A percentile compares a stretch with the other conserved stretches of the same genome.
Evolutionary conservation across 2,113 vertebrate genomes (phyloP).

Genomic region (Promerops cafer): DNA sequence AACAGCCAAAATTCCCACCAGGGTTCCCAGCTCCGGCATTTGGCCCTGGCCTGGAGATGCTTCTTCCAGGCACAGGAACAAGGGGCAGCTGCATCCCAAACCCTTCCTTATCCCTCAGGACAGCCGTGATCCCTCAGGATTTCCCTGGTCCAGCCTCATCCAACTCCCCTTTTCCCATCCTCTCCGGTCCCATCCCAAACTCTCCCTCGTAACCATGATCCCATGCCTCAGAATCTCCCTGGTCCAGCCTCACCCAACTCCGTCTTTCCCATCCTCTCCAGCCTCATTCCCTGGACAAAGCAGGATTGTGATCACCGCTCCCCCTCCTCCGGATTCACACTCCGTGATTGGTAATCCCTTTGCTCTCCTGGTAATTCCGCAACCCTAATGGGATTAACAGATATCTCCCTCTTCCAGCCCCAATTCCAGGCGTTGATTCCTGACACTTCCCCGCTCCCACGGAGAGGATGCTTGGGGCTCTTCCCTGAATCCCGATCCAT

Average conservation of each 20-base stretch:
- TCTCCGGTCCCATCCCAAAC: neutral
- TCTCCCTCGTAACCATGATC: no score
- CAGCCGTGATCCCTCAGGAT: neutral
- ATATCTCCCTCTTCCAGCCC: slow-evolving; percentile 55
- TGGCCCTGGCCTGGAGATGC: fast-evolving
- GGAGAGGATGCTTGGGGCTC: neutral
- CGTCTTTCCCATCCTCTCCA: neutral
- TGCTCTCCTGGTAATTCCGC: neutral
- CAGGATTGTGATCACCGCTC: neutral
- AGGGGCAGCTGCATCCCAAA: neutral
- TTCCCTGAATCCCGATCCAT: neutral
- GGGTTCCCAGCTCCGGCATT: neutral
- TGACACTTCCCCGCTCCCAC: neutral
- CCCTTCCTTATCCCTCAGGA: neutral
- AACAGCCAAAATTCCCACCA: neutral
- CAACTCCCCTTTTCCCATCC: fast-evolving
- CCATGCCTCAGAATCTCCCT: neutral
- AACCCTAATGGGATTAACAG: slow-evolving; percentile 71
- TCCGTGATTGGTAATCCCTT: neutral
- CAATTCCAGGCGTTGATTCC: slow-evolving; percentile 64
- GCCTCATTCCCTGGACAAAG: neutral
- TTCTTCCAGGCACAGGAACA: fast-evolving
- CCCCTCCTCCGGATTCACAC: neutral
- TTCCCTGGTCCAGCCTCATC: fast-evolving
- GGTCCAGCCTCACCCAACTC: fast-evolving